Evolutionary conservation across 2,888 invertebrate species (phyloP), one percentile per base, ranked within the genome.

Genomic region (Eucera pruinosa): DNA sequence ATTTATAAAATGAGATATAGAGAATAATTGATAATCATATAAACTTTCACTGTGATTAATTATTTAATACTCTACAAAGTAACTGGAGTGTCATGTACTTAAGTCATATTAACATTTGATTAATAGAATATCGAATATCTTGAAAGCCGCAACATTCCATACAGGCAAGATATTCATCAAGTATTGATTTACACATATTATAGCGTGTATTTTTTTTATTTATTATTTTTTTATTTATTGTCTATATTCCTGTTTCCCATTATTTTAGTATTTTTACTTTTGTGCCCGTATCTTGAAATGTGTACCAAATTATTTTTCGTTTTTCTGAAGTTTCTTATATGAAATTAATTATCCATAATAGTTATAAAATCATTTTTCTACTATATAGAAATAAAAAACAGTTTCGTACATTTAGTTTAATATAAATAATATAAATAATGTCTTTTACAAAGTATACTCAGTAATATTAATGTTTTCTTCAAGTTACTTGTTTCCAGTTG

Each of bases 121-220:
- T 33, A 33, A 9, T 60, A 15, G 4, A 43, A 47, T 60, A 48
- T 62, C 36, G 11, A 62, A 11, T 62, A 25, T 13, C 48, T 27
- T 25, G 6, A 18, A 36, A 61, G 15, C 61, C 61, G 13, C 47
- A 25, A 23, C n/a, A n/a, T 15, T 25, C 39, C 39, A 20, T 11
- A 36, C 11, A 57, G 5, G 13, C 7, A 4, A 15, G n/a, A n/a
- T 25, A 25, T 58, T 58, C 58, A 27, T 58, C 13, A 43, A 15
- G 23, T 52, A 20, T 52, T 30, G 30, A 52, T 52, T 18, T 4
- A 18, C n/a, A n/a, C n/a, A n/a, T n/a, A n/a, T n/a, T n/a, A n/a
- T n/a, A n/a, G n/a, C n/a, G n/a, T n/a, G n/a, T n/a, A n/a, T n/a
- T n/a, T n/a, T n/a, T n/a, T n/a, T n/a, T n/a, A n/a, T n/a, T n/a